Base-by-base conservation (phyloP, 1,140 invertebrate species). In the Conus betulinus region DNA sequence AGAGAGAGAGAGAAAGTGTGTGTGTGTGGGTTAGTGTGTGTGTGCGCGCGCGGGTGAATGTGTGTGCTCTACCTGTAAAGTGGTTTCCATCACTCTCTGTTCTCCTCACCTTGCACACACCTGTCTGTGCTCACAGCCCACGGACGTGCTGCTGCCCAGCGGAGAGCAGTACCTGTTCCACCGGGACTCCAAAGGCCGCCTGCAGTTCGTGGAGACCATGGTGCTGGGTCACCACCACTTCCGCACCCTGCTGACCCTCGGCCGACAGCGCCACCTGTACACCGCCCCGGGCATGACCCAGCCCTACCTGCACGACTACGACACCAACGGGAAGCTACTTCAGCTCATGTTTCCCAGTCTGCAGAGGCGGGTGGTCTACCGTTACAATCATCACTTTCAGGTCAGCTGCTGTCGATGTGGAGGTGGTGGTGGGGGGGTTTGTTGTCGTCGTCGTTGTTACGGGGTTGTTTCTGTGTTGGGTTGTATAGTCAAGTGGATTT, bases 71-170 rank as follows among this genome's bases (percentile, higher is more conserved):
- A 11, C 8, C 57, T 11, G 57, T 15, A 5, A 60, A 60, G 15
- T 8, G 15, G 8, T 60, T 60, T 60, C 15, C 15, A 11, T 60
- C 15, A 0, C 15, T 60, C 57, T 4, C 15, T 60, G 8, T 15
- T n/a, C n/a, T n/a, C 57, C 15, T 60, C 15, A 11, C 15, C 57
- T 60, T 60, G 57, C 15, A 11, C 15, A 2, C 57, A 60, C 57
- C 57, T 39, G 39, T 3, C 39, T 39, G 39, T 39, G 0, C 57
- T 15, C 57, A 51, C 94, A 97, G 95, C 98, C 99, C 5, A 97
- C 97, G 0, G 98, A 98, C 94, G 98, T 99, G 76, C 97, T 98
- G 3, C 95, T 99, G 57, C 98, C 98, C 3, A 99, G 98, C 93
- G 97, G 97, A 89, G 96, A 98, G 27, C 97, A 97, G 91, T 99